These are phyloP conservation scores for Borostomias antarcticus DNA, from an alignment of 2,797 vertebrate genomes.

Conservation along the genomic window DNA sequence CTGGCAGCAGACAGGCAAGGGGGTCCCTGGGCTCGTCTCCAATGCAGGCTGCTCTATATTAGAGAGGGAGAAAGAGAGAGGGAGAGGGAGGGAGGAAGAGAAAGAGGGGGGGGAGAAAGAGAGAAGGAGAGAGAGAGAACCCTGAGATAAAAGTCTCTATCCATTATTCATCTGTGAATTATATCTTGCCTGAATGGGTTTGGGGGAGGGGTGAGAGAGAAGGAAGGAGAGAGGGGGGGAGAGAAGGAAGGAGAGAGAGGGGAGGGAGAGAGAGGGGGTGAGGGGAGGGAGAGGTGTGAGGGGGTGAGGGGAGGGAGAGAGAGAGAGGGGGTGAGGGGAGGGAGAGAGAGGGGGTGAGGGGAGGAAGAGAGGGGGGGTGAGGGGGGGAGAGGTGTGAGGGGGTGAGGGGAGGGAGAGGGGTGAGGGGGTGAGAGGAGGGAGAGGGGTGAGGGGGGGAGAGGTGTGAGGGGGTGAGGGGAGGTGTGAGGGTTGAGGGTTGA, in stretches of 20 bases:
- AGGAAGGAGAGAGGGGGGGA: slow-evolving; percentile 13
- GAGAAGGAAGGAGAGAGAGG: slow-evolving; percentile 24
- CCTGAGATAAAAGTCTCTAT: slow-evolving; percentile 77
- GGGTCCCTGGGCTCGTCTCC: slow-evolving; percentile 76
- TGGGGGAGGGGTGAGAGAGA: slow-evolving; percentile 29
- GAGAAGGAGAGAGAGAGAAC: slow-evolving; percentile 49
- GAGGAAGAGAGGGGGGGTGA: slow-evolving; percentile 2
- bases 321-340: not conserved
- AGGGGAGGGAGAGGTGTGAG: slow-evolving; percentile 24
- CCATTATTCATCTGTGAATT: slow-evolving; percentile 83
- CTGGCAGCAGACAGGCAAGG: slow-evolving; percentile 64
- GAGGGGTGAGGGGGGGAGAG: not conserved
- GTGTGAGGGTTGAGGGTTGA: not conserved
- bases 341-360: not conserved
- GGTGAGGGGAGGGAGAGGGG: not conserved
- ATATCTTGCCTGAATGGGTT: slow-evolving; percentile 71
- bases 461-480: not conserved
- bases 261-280: slow-evolving; percentile 42
- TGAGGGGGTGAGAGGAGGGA: not conserved
- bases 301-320: not conserved
- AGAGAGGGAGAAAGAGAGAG: slow-evolving; percentile 53
- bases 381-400: slow-evolving; percentile 1
- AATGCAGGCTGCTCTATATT: slow-evolving; percentile 73
- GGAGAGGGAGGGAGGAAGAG: not conserved
- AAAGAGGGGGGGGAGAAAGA: not conserved